Percentiles rank a stretch among this genome's conserved stretches.
Conservation (phyloP, 2,797 vertebrate species). For the Myoxocephalus aenaeus region DNA sequence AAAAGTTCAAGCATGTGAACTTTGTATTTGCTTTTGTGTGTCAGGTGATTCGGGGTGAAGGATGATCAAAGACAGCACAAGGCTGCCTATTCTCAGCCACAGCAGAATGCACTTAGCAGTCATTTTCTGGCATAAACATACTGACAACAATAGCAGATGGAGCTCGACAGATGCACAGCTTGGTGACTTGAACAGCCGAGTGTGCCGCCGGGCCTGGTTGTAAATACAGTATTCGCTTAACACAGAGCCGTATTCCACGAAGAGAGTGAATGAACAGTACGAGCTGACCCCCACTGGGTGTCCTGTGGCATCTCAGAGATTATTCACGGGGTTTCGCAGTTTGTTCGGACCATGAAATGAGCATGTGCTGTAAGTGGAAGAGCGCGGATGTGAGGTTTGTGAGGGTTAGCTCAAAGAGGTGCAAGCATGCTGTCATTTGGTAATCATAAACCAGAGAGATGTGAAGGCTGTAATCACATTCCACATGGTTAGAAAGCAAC, state of each 20-base stretch:
- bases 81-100: slow-evolving; percentile 59
- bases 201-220: slow-evolving; percentile 30
- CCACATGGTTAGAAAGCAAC: slow-evolving; percentile 56
- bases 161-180: slow-evolving; percentile 51
- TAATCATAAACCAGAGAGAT: slow-evolving; percentile 68
- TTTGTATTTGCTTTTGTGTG: neutral
- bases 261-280: slow-evolving; percentile 30
- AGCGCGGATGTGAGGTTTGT: slow-evolving; percentile 44
- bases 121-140: slow-evolving; percentile 57
- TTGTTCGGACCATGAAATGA: slow-evolving; percentile 45
- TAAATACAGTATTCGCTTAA: slow-evolving; percentile 32
- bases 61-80: slow-evolving; percentile 36
- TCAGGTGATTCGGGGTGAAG: slow-evolving; percentile 22
- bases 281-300: slow-evolving; percentile 10
- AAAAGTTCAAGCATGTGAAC: slow-evolving; percentile 20
- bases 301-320: slow-evolving; percentile 21
- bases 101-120: slow-evolving; percentile 40
- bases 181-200: slow-evolving; percentile 26
- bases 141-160: slow-evolving; percentile 54
- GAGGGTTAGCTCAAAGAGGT: slow-evolving; percentile 56
- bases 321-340: slow-evolving; percentile 34
- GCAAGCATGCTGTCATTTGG: slow-evolving; percentile 56
- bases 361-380: slow-evolving; percentile 28
- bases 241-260: slow-evolving; percentile 6
- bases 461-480: slow-evolving; percentile 64